Conservation (phyloP, 1,140 invertebrate species). For the Hyphantria cunea region DNA sequence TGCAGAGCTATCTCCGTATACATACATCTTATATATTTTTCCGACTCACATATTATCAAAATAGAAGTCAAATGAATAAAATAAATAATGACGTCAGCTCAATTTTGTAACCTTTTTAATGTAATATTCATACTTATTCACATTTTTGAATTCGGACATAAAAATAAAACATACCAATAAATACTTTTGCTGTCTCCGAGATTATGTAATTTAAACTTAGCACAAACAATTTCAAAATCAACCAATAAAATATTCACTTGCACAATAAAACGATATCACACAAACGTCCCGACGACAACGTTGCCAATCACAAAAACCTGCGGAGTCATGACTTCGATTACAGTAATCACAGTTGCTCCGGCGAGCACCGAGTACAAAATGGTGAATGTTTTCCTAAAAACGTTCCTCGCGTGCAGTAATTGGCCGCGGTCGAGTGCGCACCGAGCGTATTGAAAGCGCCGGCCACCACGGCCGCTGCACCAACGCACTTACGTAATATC, state of each 20-base stretch:
- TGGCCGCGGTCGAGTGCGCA: slow-evolving; percentile 64
- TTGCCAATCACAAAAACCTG: slow-evolving; percentile 38
- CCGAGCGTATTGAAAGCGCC: slow-evolving; percentile 64
- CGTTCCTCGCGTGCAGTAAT: slow-evolving; percentile 68
- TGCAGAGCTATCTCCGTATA: too few species aligned
- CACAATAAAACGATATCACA: slow-evolving; percentile 54
- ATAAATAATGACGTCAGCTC: too few species aligned
- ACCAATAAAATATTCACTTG: slow-evolving; percentile 44
- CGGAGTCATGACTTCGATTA: slow-evolving; percentile 43
- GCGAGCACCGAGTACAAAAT: slow-evolving; percentile 66
- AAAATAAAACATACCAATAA: slow-evolving; percentile 8
- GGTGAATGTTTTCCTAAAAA: slow-evolving; percentile 78
- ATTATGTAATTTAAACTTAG: slow-evolving; percentile 21
- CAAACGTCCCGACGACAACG: slow-evolving; percentile 24
- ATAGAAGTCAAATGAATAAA: too few species aligned
- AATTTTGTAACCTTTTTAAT: too few species aligned
- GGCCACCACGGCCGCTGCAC: slow-evolving; percentile 66
- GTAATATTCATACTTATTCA: too few species aligned
- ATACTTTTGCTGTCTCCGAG: slow-evolving; percentile 12
- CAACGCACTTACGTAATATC: slow-evolving; percentile 72
- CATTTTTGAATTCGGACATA: too few species aligned
- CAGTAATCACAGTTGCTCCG: slow-evolving; percentile 51
- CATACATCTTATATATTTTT: too few species aligned
- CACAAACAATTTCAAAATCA: slow-evolving; percentile 24
- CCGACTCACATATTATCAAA: too few species aligned